phyloP scores from a whole-genome alignment of 2,113 vertebrate species.

The Boleophthalmus pectinirostris region DNA sequence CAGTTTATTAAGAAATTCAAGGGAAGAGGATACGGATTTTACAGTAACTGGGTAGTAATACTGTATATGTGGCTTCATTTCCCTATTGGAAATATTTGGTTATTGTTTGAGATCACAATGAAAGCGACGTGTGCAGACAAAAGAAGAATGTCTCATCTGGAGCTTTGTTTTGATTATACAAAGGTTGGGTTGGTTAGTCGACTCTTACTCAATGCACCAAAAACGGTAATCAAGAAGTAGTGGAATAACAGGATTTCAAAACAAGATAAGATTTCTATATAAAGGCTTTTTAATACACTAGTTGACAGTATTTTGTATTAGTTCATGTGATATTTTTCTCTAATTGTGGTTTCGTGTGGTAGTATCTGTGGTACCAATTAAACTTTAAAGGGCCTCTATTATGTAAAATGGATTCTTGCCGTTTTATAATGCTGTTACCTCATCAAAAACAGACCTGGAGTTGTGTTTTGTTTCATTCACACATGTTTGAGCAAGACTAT shows the following conservation, averaged over 20 bases:
- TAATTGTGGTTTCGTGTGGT: neutral
- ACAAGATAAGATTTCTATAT: neutral
- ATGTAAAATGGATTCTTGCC: no score
- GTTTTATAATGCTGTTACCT: no score
- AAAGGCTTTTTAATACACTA: no score
- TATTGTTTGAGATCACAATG: neutral
- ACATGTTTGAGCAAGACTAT: no score
- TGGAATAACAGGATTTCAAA: neutral
- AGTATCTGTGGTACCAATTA: no score
- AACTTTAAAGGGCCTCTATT: no score
- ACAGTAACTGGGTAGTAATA: slow-evolving; percentile 39
- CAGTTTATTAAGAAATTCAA: slow-evolving; percentile 38
- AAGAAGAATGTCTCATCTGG: neutral
- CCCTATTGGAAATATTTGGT: neutral
- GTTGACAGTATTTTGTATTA: neutral
- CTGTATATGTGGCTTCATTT: neutral
- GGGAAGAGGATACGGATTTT: slow-evolving; percentile 58
- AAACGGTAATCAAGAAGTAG: neutral
- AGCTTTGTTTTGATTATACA: neutral
- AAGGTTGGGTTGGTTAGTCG: neutral
- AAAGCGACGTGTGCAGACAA: neutral
- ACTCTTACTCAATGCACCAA: neutral
- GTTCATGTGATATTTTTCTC: neutral
- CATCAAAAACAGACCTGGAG: no score
- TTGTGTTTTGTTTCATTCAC: no score